phyloP scores from a whole-genome alignment of 2,113 vertebrate species.

The Amia ocellicauda region DNA sequence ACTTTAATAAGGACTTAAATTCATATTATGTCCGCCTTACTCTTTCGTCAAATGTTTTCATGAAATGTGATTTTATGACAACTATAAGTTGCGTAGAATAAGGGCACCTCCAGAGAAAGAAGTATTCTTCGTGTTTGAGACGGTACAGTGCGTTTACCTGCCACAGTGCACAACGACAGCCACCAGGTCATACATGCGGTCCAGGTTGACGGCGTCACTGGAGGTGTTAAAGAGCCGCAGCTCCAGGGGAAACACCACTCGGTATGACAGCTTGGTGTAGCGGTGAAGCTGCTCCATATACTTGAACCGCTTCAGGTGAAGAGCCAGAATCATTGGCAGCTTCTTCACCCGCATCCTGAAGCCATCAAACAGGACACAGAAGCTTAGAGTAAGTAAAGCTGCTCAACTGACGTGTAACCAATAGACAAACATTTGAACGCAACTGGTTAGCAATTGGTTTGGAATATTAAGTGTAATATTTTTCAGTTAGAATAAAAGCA shows the following conservation, averaged over 20 bases:
- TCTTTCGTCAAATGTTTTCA: too few relatives aligned
- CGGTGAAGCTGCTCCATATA: conserved; percentile 97
- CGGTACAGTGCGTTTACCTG: conserved; percentile 61
- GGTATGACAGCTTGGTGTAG: conserved; percentile 93
- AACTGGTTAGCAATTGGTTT: background rate
- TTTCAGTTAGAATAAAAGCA: too few relatives aligned
- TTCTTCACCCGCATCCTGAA: conserved; percentile 93
- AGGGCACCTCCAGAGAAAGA: too few relatives aligned
- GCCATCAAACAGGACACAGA: conserved; percentile 21
- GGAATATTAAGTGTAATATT: too few relatives aligned
- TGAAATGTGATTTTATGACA: too few relatives aligned
- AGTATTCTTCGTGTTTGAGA: too few relatives aligned
- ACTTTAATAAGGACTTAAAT: too few relatives aligned
- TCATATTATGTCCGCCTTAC: too few relatives aligned
- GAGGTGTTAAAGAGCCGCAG: conserved; percentile 95
- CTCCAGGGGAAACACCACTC: conserved; percentile 91
- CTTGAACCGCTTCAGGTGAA: conserved; percentile 96
- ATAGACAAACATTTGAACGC: conserved; percentile 1
- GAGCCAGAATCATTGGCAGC: conserved; percentile 92
- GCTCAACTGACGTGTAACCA: background rate
- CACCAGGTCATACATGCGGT: conserved; percentile 95
- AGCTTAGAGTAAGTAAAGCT: background rate
- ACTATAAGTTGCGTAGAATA: too few relatives aligned
- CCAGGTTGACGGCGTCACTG: conserved; percentile 84
- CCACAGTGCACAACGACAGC: conserved; percentile 96